Evolutionary conservation across 2,113 vertebrate species (phyloP), one percentile per base, ranked within the genome.

Genomic region (Hiodon alosoides): DNA sequence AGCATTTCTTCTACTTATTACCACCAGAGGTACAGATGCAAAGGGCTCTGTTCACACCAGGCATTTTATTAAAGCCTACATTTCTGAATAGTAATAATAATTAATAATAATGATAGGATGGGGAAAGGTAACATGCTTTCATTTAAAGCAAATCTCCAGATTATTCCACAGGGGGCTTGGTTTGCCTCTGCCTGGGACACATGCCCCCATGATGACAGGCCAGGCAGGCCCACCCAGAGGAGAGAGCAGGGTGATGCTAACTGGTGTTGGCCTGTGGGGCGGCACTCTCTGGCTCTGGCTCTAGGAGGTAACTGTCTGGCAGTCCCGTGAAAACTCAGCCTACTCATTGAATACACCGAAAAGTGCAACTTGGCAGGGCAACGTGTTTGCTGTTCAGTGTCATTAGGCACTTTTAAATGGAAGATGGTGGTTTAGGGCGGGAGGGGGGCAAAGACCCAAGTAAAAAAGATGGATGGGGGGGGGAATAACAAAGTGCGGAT

Each of bases 1-100:
- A 79, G 55, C 77, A 79, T 60, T 88, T 87, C 89, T 86, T 89
- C 82, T 85, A 89, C 69, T 59, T 52, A 11, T 71, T 55, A 47
- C 65, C 65, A 67, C 31, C 8, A 47, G 17, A 67, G 17, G 48
- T 67, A 8, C 65, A 7, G 8, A 59, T 60, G 17, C 70, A 52
- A 48, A 67, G 17, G 6, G 57, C 2, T 14, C 0, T 7, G 55
- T 64, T 64, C 14, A 31, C 57, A 31, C 10, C 46, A 59, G 31
- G 70, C 70, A 51, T 71, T 46, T 59, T 71, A 71, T 59, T 59
- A 54, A 71, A 48, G 55, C 9, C 3, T 7, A 13, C 70, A n/a
- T 7, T n/a, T 9, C 46, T 7, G 48, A 67, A 61, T 61, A 9
- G n/a, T 61, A 61, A 61, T 61, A 61, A 61, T 9, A 9, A 61